Conservation (phyloP, 2,888 invertebrate genomes). For the Tinea pellionella region DNA sequence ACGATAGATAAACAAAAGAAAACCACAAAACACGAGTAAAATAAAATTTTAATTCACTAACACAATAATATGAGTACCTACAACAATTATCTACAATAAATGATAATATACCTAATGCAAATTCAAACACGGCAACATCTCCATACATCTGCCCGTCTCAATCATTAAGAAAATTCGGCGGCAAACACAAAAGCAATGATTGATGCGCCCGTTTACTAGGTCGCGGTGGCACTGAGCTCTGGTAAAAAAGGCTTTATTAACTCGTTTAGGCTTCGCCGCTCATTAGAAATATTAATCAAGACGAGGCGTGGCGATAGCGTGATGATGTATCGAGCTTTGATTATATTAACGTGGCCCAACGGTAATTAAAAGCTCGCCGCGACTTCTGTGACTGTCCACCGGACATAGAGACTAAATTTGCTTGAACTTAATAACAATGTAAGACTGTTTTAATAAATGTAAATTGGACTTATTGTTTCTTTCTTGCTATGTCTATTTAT, state of each 20-base stretch:
- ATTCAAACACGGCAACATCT: background rate
- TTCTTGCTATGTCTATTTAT: too few species aligned
- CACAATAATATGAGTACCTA: too few species aligned
- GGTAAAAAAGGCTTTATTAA: conserved; percentile 67
- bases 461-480: conserved; percentile 14
- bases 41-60: too few species aligned
- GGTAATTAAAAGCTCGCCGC: conserved; percentile 62
- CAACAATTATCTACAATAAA: background rate
- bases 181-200: conserved; percentile 60
- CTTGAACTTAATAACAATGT: conserved; percentile 27
- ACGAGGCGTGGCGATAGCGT: conserved; percentile 60
- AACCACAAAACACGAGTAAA: too few species aligned
- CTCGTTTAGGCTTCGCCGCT: conserved; percentile 68
- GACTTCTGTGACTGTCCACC: conserved; percentile 31
- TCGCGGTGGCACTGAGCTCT: conserved; percentile 48
- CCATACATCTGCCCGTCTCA: background rate
- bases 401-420: too few species aligned
- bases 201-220: conserved; percentile 64
- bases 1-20: too few species aligned
- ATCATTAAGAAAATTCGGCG: conserved; percentile 42
- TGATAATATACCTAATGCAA: background rate
- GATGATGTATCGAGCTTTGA: conserved; percentile 68
- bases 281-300: conserved; percentile 70
- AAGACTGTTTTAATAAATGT: conserved; percentile 15
- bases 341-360: conserved; percentile 61